Percentiles rank a stretch among this genome's conserved stretches.
These are phyloP conservation scores for Bambusicola thoracicus DNA, from an alignment of 2,113 vertebrate genomes.

Conservation along the genomic window DNA sequence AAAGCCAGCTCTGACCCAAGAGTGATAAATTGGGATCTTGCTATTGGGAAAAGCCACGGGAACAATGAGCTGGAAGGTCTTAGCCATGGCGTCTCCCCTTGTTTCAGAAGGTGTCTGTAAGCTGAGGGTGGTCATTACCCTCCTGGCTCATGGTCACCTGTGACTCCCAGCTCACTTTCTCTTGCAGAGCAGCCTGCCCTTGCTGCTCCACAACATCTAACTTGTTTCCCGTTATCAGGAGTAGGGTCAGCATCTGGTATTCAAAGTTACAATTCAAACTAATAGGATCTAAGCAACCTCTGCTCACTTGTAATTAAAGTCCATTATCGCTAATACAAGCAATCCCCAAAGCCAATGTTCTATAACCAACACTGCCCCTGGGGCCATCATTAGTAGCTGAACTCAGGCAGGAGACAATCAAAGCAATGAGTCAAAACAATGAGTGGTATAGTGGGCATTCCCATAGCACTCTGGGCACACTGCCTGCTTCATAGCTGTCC, in stretches of 20 bases:
- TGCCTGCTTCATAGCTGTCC: neutral
- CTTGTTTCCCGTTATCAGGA: neutral
- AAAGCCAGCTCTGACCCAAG: neutral
- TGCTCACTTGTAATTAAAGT: accelerated
- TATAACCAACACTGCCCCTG: neutral
- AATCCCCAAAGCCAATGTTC: neutral
- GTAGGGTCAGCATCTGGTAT: neutral
- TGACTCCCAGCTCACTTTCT: neutral
- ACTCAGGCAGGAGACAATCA: neutral
- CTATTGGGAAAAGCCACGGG: neutral
- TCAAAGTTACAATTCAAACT: neutral
- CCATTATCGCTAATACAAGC: neutral
- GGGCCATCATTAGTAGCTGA: accelerated
- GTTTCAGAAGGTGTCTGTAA: neutral
- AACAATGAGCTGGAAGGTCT: neutral
- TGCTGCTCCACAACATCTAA: accelerated
- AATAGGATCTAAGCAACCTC: neutral
- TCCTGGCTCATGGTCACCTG: neutral
- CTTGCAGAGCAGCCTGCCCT: neutral
- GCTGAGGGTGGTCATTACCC: neutral
- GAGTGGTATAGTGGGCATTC: neutral
- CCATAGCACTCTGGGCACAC: neutral
- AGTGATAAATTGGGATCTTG: neutral
- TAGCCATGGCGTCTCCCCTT: neutral
- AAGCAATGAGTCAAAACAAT: neutral